Percentiles rank a stretch among this genome's conserved stretches.
Evolutionary conservation across 2,888 invertebrate species (phyloP).

Genomic region (Dermolepida albohirtum): DNA sequence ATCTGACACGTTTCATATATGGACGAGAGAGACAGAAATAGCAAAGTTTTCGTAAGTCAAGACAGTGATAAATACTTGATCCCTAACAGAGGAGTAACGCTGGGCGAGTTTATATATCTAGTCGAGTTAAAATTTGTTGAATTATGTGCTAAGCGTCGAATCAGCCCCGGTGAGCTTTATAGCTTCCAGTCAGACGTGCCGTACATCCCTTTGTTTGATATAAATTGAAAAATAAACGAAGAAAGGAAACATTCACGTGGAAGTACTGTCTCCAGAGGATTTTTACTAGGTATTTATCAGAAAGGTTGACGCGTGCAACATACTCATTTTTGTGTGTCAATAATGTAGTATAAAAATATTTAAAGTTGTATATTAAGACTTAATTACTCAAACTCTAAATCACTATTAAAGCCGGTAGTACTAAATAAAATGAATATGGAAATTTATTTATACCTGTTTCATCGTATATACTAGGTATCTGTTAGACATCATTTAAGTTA

Average conservation of each 20-base stretch:
- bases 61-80: slow-evolving; percentile 42
- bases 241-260: slow-evolving; percentile 17
- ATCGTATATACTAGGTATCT: too few species aligned
- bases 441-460: too few species aligned
- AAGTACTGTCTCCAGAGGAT: slow-evolving; percentile 16
- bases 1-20: slow-evolving; percentile 37
- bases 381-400: too few species aligned
- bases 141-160: slow-evolving; percentile 35
- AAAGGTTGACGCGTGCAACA: slow-evolving; percentile 4
- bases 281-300: slow-evolving; percentile 17
- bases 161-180: slow-evolving; percentile 18
- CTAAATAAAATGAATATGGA: too few species aligned
- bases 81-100: slow-evolving; percentile 20
- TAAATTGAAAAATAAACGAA: slow-evolving; percentile 33
- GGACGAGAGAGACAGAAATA: slow-evolving; percentile 23
- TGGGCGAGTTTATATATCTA: slow-evolving; percentile 27
- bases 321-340: too few species aligned
- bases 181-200: slow-evolving; percentile 12
- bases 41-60: slow-evolving; percentile 37
- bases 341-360: too few species aligned
- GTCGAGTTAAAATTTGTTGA: slow-evolving; percentile 33
- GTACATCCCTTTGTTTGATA: slow-evolving; percentile 29
- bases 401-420: too few species aligned
- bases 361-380: too few species aligned
- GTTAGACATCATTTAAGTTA: too few species aligned